phyloP scores from a whole-genome alignment of 2,113 vertebrate species.

The Varanus salvator region DNA sequence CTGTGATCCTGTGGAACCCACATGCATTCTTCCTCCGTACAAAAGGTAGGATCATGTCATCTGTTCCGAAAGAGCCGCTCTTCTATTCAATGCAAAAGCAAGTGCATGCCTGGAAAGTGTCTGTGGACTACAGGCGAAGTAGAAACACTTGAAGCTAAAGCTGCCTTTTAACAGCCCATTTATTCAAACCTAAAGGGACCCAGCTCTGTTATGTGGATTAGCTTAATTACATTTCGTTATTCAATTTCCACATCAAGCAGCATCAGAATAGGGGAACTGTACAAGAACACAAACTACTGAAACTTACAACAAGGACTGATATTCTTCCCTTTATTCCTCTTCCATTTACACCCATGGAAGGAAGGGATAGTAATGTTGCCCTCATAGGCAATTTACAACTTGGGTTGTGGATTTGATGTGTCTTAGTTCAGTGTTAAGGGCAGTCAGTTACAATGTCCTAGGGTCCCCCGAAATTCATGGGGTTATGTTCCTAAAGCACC shows the following conservation, averaged over 20 bases:
- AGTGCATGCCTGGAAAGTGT: background rate
- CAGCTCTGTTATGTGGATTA: background rate
- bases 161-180: background rate
- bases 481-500: no score
- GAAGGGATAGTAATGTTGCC: background rate
- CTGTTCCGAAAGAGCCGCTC: background rate
- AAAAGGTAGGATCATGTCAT: background rate
- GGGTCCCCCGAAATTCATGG: no score
- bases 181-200: constrained; percentile 1
- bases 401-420: constrained; percentile 7
- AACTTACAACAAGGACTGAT: constrained; percentile 28
- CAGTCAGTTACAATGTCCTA: constrained; percentile 6
- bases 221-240: constrained; percentile 9
- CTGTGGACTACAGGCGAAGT: background rate
- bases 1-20: no score
- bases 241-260: background rate
- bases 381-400: background rate
- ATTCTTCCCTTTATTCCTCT: background rate
- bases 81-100: background rate
- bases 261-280: background rate
- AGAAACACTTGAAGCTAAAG: background rate
- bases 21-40: background rate
- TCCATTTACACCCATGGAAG: background rate
- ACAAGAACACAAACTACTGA: constrained; percentile 3
- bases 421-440: constrained; percentile 25